Conservation (phyloP, 2,888 invertebrate species). For the Sphecodes monilicornis region DNA sequence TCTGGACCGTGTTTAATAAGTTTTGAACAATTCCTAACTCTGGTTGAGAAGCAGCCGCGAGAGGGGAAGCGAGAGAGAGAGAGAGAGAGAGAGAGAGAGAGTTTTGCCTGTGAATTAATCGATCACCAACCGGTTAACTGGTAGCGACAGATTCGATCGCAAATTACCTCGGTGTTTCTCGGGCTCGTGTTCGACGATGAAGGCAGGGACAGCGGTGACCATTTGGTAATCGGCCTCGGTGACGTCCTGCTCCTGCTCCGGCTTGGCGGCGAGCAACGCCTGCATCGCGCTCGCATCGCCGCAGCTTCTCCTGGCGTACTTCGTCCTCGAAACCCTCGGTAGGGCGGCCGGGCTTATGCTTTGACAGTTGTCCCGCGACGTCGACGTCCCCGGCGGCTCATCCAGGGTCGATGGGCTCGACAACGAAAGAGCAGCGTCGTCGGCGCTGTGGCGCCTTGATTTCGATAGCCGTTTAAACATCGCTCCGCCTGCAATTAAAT, state of each 20-base stretch:
- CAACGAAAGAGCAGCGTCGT: slow-evolving; percentile 84
- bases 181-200: slow-evolving; percentile 90
- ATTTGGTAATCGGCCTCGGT: slow-evolving; percentile 88
- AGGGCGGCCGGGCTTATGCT: slow-evolving; percentile 53
- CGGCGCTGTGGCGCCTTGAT: slow-evolving; percentile 88
- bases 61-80: neutral
- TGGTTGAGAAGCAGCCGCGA: too few relatives aligned
- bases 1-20: neutral
- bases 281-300: slow-evolving; percentile 79
- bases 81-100: neutral
- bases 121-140: slow-evolving; percentile 29
- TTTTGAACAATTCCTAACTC: neutral
- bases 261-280: slow-evolving; percentile 68
- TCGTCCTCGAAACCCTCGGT: slow-evolving; percentile 76
- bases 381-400: slow-evolving; percentile 72
- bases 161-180: slow-evolving; percentile 86
- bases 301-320: slow-evolving; percentile 79
- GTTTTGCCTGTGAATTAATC: slow-evolving; percentile 14
- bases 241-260: slow-evolving; percentile 67
- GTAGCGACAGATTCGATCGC: slow-evolving; percentile 10
- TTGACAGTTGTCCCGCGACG: slow-evolving; percentile 64
- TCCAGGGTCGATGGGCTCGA: slow-evolving; percentile 73
- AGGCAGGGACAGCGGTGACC: slow-evolving; percentile 91
- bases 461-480: slow-evolving; percentile 88
- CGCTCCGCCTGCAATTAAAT: slow-evolving; percentile 47